A percentile compares a stretch with the other conserved stretches of the same genome.
Evolutionary conservation across 2,888 invertebrate species (phyloP).

Genomic region (Ophion ventricosus): DNA sequence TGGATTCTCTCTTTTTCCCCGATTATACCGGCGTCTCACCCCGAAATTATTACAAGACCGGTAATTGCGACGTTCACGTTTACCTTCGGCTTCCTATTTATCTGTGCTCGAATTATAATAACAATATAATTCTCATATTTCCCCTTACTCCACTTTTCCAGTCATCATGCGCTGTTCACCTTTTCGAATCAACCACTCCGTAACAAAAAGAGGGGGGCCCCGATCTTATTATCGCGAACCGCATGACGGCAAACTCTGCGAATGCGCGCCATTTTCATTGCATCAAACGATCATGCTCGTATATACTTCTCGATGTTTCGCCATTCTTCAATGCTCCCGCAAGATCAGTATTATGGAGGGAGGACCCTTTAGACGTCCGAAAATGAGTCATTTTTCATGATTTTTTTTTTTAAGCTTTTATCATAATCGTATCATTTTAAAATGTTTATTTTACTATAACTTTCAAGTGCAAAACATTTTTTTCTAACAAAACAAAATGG

Average conservation of each 20-base stretch:
- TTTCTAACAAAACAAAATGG: too few species aligned
- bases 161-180: slow-evolving; percentile 18
- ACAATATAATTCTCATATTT: slow-evolving; percentile 77
- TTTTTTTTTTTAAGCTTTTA: too few species aligned
- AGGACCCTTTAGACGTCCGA: too few species aligned
- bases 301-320: slow-evolving; percentile 13
- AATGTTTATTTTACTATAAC: too few species aligned
- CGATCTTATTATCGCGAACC: slow-evolving; percentile 50
- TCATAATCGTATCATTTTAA: too few species aligned
- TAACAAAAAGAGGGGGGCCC: not conserved
- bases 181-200: slow-evolving; percentile 23
- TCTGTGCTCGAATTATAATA: slow-evolving; percentile 82
- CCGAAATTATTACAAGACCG: slow-evolving; percentile 80
- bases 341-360: too few species aligned
- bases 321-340: not conserved
- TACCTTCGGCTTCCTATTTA: slow-evolving; percentile 81
- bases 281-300: not conserved
- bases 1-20: slow-evolving; percentile 68
- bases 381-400: too few species aligned
- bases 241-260: slow-evolving; percentile 30
- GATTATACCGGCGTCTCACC: slow-evolving; percentile 55
- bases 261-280: slow-evolving; percentile 8
- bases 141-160: slow-evolving; percentile 29
- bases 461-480: too few species aligned
- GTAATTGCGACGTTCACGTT: slow-evolving; percentile 82